Evolutionary conservation across 1,140 invertebrate species (phyloP).

Genomic region (Penaeus chinensis): DNA sequence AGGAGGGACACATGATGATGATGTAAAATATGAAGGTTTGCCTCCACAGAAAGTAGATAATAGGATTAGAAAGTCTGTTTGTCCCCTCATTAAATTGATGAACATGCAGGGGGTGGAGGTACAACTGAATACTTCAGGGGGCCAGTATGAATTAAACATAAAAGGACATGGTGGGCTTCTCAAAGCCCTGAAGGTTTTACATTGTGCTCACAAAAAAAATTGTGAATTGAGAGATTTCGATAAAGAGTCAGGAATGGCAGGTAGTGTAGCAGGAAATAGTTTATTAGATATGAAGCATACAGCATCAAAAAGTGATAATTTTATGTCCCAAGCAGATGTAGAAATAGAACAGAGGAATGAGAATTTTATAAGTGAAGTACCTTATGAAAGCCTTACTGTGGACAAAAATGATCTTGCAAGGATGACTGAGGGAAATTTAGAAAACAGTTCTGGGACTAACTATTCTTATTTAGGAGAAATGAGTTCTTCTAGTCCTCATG

Average conservation of each 20-base stretch:
- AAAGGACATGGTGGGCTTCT: conserved; percentile 15
- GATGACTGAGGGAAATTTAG: too few relatives aligned
- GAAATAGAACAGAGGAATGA: too few relatives aligned
- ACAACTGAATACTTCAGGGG: conserved; percentile 6
- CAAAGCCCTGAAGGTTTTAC: neutral
- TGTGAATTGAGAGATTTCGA: neutral
- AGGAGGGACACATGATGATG: neutral
- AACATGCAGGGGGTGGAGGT: conserved; percentile 29
- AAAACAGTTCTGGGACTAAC: too few relatives aligned
- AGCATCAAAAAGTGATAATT: too few relatives aligned
- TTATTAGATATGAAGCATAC: too few relatives aligned
- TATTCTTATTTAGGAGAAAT: too few relatives aligned
- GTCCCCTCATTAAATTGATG: conserved; percentile 8
- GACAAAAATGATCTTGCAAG: too few relatives aligned
- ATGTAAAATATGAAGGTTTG: neutral
- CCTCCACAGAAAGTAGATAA: neutral
- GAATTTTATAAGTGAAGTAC: too few relatives aligned
- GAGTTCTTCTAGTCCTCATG: too few relatives aligned
- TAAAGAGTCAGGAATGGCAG: neutral
- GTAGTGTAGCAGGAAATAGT: neutral
- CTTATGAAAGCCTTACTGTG: too few relatives aligned
- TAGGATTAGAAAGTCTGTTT: neutral
- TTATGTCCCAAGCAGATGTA: too few relatives aligned
- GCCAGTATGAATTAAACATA: conserved; percentile 39
- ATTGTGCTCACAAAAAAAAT: neutral